Evolutionary conservation across 2,113 vertebrate species (phyloP).

Genomic region (Hippocampus guttulatus): DNA sequence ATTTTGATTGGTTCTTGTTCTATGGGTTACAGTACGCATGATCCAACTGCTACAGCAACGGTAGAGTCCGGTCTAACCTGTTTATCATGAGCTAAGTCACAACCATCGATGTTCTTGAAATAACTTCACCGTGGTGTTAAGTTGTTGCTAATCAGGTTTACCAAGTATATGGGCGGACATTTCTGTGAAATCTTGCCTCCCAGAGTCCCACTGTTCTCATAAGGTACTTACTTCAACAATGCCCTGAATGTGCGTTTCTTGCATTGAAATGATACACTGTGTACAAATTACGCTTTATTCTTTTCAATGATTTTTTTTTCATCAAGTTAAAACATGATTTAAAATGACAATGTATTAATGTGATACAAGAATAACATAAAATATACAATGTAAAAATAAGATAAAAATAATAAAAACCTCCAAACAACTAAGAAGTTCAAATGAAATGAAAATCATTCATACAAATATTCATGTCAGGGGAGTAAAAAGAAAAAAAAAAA

Average conservation of each 20-base stretch:
- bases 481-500: background rate
- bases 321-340: constrained; percentile 45
- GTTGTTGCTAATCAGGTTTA: constrained; percentile 1
- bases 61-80: constrained; percentile 32
- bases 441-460: constrained; percentile 12
- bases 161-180: background rate
- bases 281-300: constrained; percentile 62
- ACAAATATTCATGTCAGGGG: constrained; percentile 30
- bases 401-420: constrained; percentile 27
- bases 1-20: background rate
- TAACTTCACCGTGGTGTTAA: background rate
- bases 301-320: constrained; percentile 43
- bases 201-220: constrained; percentile 3
- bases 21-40: background rate
- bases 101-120: background rate
- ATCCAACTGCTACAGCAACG: constrained; percentile 27
- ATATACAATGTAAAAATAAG: constrained; percentile 39
- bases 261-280: constrained; percentile 27
- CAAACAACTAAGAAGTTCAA: constrained; percentile 41
- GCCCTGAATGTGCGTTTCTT: background rate
- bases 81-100: background rate
- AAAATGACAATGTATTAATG: constrained; percentile 53
- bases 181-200: constrained; percentile 13
- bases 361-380: constrained; percentile 48
- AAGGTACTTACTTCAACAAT: background rate